Evolutionary conservation across 2,797 vertebrate genomes (phyloP).

Genomic region (Sebastes itinus): DNA sequence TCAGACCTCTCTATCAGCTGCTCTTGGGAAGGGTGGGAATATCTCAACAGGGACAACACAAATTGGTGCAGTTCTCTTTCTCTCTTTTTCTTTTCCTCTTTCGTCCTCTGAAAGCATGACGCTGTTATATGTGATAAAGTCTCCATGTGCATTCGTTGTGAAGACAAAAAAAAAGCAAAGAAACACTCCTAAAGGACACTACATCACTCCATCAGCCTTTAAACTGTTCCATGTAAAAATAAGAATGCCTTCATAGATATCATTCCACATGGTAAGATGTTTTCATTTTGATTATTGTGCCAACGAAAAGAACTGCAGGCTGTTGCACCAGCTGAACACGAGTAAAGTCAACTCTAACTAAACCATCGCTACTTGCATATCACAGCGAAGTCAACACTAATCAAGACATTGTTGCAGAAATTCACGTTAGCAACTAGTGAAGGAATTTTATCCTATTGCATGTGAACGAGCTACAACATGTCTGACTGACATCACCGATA

Average conservation of each 20-base stretch:
- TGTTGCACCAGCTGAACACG: conserved; percentile 45
- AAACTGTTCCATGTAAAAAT: background rate
- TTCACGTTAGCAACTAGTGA: accelerated
- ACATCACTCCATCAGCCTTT: background rate
- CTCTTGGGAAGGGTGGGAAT: conserved; percentile 64
- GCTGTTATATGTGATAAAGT: conserved; percentile 38
- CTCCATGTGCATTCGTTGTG: conserved; percentile 47
- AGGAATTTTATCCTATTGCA: background rate
- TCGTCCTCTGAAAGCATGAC: conserved; percentile 65
- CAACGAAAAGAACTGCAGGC: background rate
- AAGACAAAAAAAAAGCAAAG: conserved; percentile 21
- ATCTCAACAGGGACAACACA: conserved; percentile 55
- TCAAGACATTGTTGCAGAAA: background rate
- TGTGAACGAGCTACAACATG: background rate
- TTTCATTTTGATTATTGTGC: background rate
- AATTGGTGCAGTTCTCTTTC: conserved; percentile 46
- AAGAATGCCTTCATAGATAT: conserved; percentile 22
- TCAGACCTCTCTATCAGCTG: conserved; percentile 72
- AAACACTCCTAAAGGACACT: conserved; percentile 6
- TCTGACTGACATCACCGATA: background rate
- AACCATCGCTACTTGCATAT: background rate
- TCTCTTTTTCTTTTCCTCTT: background rate
- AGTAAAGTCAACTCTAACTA: background rate
- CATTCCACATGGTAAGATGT: conserved; percentile 21
- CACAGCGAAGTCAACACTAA: background rate